Percentiles rank a stretch among this genome's conserved stretches.
Evolutionary conservation across 2,113 vertebrate genomes (phyloP).

Genomic region (Eonycteris spelaea): DNA sequence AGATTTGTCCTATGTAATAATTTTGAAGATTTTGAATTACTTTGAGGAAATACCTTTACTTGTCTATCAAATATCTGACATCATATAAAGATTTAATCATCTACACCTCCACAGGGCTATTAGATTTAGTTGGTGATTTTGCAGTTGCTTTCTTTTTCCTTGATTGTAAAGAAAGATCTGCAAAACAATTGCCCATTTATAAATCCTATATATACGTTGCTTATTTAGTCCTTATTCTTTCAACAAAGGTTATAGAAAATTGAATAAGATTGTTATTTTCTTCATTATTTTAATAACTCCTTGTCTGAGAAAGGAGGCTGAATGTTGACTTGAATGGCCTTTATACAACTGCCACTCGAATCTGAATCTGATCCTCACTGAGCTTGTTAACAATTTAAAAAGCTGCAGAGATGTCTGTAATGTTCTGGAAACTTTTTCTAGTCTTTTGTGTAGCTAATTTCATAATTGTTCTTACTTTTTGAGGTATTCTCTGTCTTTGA

Average conservation of each 20-base stretch:
- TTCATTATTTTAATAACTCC: constrained; percentile 15
- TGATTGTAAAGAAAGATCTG: background rate
- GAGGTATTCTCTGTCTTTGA: background rate
- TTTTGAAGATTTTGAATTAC: constrained; percentile 5
- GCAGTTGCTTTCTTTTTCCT: background rate
- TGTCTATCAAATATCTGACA: background rate
- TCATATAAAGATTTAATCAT: constrained; percentile 24
- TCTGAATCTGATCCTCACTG: background rate
- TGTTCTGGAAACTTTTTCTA: background rate
- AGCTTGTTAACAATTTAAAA: constrained; percentile 16
- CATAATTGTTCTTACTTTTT: background rate
- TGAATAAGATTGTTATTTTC: background rate
- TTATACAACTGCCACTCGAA: background rate
- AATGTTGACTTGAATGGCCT: background rate
- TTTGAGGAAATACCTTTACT: background rate
- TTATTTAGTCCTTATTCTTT: constrained; percentile 24
- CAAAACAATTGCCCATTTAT: constrained; percentile 18
- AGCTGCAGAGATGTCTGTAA: background rate
- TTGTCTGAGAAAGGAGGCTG: background rate
- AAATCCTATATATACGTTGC: background rate
- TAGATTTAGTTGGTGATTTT: background rate
- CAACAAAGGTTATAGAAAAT: constrained; percentile 1
- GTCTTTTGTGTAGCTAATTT: background rate
- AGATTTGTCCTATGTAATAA: background rate
- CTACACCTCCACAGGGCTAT: background rate